phyloP scores from a whole-genome alignment of 1,140 invertebrate genomes.

The Lamellibrachia luymesi region DNA sequence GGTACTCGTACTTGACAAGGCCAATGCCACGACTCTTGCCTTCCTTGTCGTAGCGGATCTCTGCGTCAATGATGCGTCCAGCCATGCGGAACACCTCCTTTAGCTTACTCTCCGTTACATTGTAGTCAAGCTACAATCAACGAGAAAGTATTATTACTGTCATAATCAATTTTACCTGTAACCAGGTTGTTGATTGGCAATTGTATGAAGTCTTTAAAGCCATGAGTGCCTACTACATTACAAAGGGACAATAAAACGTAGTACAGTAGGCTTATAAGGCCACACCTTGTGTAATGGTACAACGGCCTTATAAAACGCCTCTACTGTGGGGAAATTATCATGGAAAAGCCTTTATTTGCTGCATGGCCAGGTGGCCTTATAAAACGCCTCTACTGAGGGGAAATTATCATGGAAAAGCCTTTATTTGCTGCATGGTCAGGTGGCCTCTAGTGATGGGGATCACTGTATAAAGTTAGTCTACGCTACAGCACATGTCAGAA shows the following conservation, averaged over 20 bases:
- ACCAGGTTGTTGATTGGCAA: neutral
- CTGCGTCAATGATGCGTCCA: conserved; percentile 86
- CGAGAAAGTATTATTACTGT: neutral
- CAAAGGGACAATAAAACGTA: neutral
- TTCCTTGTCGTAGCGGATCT: conserved; percentile 89
- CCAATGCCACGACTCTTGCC: conserved; percentile 96
- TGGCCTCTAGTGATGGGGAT: too few relatives aligned
- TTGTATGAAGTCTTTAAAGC: neutral
- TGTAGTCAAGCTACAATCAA: conserved; percentile 81
- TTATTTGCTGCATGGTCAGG: too few relatives aligned
- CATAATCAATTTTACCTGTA: neutral
- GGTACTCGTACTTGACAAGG: conserved; percentile 94
- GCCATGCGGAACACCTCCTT: conserved; percentile 95
- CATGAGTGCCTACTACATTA: neutral
- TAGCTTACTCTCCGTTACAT: conserved; percentile 90
- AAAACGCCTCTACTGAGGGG: too few relatives aligned
- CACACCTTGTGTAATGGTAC: too few relatives aligned
- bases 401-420: too few relatives aligned
- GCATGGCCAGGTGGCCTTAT: too few relatives aligned
- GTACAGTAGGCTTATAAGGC: neutral
- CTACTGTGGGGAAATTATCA: too few relatives aligned
- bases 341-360: too few relatives aligned
- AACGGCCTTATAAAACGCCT: too few relatives aligned
- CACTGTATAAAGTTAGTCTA: too few relatives aligned
- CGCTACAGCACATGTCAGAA: too few relatives aligned